These are phyloP conservation scores for Neoscelio sp. DNA, from an alignment of 2,888 invertebrate genomes.

Conservation along the genomic window DNA sequence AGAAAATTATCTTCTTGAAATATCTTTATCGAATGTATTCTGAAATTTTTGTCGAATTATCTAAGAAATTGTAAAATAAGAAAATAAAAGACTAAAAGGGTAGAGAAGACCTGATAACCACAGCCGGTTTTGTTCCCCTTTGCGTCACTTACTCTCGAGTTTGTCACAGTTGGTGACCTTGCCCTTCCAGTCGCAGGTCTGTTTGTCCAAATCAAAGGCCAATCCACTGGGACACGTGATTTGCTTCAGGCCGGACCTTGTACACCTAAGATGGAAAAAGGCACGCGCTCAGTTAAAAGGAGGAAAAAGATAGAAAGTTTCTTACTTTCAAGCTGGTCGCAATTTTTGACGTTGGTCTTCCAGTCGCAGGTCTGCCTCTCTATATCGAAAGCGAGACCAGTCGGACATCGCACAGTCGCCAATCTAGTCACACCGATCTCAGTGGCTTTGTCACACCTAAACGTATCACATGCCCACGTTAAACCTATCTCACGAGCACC, in stretches of 20 bases:
- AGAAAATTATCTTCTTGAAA: no score
- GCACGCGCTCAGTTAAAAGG: constrained; percentile 76
- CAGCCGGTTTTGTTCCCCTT: constrained; percentile 70
- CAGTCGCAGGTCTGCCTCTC: constrained; percentile 98
- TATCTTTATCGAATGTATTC: no score
- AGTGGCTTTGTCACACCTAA: constrained; percentile 96
- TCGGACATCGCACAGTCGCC: constrained; percentile 95
- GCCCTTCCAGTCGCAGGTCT: constrained; percentile 99
- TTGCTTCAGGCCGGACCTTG: constrained; percentile 97
- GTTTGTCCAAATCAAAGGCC: constrained; percentile 98
- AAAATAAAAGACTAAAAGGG: constrained; percentile 1
- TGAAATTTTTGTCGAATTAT: no score
- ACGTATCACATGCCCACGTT: constrained; percentile 69
- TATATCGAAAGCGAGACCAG: constrained; percentile 96
- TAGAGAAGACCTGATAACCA: constrained; percentile 50
- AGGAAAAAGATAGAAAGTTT: constrained; percentile 69
- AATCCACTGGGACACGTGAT: constrained; percentile 98
- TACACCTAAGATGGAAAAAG: constrained; percentile 91
- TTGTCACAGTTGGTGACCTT: constrained; percentile 98
- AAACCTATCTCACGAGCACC: constrained; percentile 14
- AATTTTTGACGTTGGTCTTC: constrained; percentile 98
- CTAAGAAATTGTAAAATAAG: constrained; percentile 25
- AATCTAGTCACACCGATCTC: constrained; percentile 94
- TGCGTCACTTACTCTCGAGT: constrained; percentile 95
- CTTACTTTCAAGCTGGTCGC: constrained; percentile 97